Evolutionary conservation across 2,888 invertebrate genomes (phyloP), one percentile per base, ranked within the genome.

Genomic region (Aleiodes leptofemur): DNA sequence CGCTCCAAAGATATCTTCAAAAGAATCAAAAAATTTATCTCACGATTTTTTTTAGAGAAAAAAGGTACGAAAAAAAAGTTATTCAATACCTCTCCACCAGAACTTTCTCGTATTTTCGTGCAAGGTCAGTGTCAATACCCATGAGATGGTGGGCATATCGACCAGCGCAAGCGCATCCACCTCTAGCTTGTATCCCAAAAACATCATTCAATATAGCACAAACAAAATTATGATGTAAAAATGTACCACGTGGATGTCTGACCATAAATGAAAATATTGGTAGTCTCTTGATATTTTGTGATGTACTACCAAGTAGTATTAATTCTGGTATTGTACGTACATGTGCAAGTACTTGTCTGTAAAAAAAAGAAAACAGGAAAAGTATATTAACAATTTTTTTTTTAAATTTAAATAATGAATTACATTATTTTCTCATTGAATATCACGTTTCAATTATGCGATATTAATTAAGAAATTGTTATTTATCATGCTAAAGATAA

Each of bases 221-320:
- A 9, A 97, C 94, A 90, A 91, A 95, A 90, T 97, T 97, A 89
- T 97, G 96, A 88, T 97, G 97, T 1, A 97, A 92, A 87, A 95
- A 97, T 13, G 95, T 94, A 48, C 96, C 95, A 53, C 94, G 90
- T 0, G 94, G 94, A 88, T 97, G 96, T 81, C 95, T 93, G 69
- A 97, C 94, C 91, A 97, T 93, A 84, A 97, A 94, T 5, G 97
- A 96, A 88, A 97, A 95, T 74, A 97, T 94, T 3, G 97, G 95
- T 34, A 97, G 91, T 59, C 95, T 91, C 82, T 94, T 92, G 31
- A 93, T 91, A 8, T 92, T 92, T 0, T 93, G 92, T 4, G 94
- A 93, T 70, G 92, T 91, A 84, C 93, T 94, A 23, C 96, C 96
- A 5, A 97, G 91, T 9, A 96, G 90, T 70, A 95, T 94, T 80